A percentile compares a stretch with the other conserved stretches of the same genome.
Conservation (phyloP, 2,113 vertebrate species). For the Actenoides lindsayi region DNA sequence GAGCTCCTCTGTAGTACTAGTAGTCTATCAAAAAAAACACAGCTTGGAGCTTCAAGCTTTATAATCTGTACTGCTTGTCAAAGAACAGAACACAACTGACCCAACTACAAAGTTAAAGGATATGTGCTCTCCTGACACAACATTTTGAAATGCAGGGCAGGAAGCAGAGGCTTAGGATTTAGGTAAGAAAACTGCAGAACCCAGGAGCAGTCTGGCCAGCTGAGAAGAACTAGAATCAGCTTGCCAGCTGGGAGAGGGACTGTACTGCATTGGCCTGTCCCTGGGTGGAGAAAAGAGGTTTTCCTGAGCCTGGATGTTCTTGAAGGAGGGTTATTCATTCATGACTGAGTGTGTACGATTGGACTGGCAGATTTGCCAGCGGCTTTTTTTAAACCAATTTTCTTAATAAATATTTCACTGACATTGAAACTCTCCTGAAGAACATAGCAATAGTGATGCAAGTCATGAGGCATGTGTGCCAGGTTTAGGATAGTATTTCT, state of each 20-base stretch:
- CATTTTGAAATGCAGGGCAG: not conserved
- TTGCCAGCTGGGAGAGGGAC: not conserved
- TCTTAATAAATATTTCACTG: conserved; percentile 34
- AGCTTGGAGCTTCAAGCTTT: rapidly evolving
- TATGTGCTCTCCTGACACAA: not conserved
- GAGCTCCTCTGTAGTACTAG: not conserved
- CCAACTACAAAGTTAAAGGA: not conserved
- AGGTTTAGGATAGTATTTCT: not conserved
- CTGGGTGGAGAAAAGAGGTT: not conserved
- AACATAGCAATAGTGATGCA: not conserved
- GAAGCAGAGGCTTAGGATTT: not conserved
- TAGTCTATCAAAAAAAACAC: not conserved
- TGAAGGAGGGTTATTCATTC: conserved; percentile 32
- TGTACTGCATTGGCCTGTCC: not conserved
- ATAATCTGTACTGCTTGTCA: not conserved
- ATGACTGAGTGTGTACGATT: not conserved
- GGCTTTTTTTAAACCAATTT: not conserved
- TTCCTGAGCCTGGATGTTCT: conserved; percentile 5
- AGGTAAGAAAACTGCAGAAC: not conserved
- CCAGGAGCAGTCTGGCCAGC: not conserved
- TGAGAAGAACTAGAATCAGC: not conserved
- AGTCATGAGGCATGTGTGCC: not conserved
- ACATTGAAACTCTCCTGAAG: not conserved
- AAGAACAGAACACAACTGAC: not conserved
- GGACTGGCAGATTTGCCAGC: not conserved